Evolutionary conservation across 1,140 invertebrate species (phyloP).

Genomic region (Cydia strobilella): DNA sequence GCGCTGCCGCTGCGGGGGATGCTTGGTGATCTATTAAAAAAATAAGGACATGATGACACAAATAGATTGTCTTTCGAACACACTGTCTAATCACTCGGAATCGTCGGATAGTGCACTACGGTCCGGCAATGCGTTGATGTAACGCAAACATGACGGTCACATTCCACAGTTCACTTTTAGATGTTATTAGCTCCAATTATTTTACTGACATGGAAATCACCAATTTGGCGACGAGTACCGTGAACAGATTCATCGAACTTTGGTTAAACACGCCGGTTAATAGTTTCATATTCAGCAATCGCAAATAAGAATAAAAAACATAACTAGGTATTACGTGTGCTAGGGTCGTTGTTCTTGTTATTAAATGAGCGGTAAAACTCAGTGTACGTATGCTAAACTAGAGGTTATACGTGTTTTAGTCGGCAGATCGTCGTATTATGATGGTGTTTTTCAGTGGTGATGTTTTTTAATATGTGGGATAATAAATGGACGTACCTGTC

Average conservation of each 20-base stretch:
- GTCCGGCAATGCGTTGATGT: conserved; percentile 71
- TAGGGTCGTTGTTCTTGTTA: conserved; percentile 73
- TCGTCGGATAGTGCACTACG: conserved; percentile 54
- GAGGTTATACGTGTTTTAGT: conserved; percentile 4
- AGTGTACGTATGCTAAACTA: conserved; percentile 22
- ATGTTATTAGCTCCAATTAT: conserved; percentile 62
- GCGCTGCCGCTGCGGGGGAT: conserved; percentile 72
- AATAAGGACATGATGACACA: conserved; percentile 78
- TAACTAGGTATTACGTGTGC: conserved; percentile 74
- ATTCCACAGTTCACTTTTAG: conserved; percentile 70
- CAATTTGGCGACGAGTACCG: conserved; percentile 33
- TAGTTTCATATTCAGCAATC: conserved; percentile 58
- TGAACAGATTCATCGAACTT: conserved; percentile 35
- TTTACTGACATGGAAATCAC: conserved; percentile 30
- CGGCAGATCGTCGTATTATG: conserved; percentile 27
- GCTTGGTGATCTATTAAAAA: conserved; percentile 77
- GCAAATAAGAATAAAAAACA: conserved; percentile 73
- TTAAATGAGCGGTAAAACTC: conserved; percentile 34
- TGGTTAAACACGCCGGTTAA: conserved; percentile 42
- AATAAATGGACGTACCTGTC: conserved; percentile 62
- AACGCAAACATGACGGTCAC: conserved; percentile 79
- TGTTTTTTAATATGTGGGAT: conserved; percentile 43
- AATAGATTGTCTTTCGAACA: conserved; percentile 73
- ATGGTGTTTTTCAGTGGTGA: conserved; percentile 33
- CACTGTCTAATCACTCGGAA: conserved; percentile 55